phyloP scores from a whole-genome alignment of 2,888 invertebrate genomes.

The Brenthis ino region DNA sequence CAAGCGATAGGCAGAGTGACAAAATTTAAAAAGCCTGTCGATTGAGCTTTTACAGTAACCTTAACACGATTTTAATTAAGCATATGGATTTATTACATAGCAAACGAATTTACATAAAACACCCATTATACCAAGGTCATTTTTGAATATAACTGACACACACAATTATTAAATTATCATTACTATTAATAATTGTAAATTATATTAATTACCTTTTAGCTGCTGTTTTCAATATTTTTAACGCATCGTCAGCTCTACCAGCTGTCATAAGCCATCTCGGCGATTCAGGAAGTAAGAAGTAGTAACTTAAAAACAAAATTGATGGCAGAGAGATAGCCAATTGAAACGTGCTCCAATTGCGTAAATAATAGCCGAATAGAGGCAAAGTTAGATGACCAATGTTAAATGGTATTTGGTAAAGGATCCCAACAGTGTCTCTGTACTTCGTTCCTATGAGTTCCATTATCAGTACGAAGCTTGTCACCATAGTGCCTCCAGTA shows the following conservation, averaged over 20 bases:
- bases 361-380: conserved; percentile 84
- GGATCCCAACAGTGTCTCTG: conserved; percentile 87
- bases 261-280: conserved; percentile 90
- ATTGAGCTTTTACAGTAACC: too few species aligned
- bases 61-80: too few species aligned
- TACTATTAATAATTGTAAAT: background rate
- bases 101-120: too few species aligned
- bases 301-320: conserved; percentile 85
- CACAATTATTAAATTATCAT: background rate
- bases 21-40: too few species aligned
- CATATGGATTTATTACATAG: too few species aligned
- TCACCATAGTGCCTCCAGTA: conserved; percentile 92
- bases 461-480: conserved; percentile 87
- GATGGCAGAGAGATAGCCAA: conserved; percentile 85
- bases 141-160: too few species aligned
- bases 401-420: conserved; percentile 86
- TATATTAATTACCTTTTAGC: conserved; percentile 77
- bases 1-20: too few species aligned
- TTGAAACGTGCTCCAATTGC: conserved; percentile 86
- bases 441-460: conserved; percentile 84
- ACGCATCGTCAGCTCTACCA: conserved; percentile 85
- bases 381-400: conserved; percentile 85
- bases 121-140: too few species aligned
- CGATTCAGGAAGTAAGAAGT: conserved; percentile 89
- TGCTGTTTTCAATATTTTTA: conserved; percentile 84